Base-by-base conservation (phyloP, 2,797 vertebrate species). In the Cyprinella venusta region DNA sequence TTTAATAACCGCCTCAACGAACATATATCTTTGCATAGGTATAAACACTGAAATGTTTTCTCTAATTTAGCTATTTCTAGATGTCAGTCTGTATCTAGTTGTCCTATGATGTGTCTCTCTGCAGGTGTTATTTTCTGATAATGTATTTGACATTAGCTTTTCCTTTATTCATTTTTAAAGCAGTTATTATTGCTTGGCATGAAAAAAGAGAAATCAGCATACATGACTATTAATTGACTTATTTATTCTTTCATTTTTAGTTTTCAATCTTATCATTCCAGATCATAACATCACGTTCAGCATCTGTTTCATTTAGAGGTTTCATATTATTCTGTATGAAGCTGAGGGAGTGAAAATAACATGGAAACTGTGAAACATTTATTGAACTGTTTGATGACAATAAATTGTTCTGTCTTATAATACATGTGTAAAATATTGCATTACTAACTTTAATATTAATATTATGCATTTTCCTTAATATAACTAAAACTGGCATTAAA, bases 1-100 rank as follows among this genome's bases (percentile, higher is more conserved):
- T 92, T 90, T 89, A 84, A 64, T 91, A 88, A 90, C 90, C 88
- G 89, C 93, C 89, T 90, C 91, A 92, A 93, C 88, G 92, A 93
- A 93, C 92, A 91, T 87, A 92, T 91, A 94, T 94, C 93, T 93
- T 94, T 95, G 92, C 92, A 90, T 92, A 93, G 90, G 91, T 93
- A 91, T 91, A 91, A 94, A 92, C 92, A 89, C 91, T 91, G 75
- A 91, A 92, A 91, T 93, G 92, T 94, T 94, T 94, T 94, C 91
- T 93, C 93, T 95, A 76, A 94, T 94, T 94, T 95, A 93, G 88
- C 90, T 93, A 90, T 93, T 92, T 92, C 91, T 94, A 93, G 93
- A 92, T 93, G 89, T 91, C 90, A 90, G 91, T 92, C 90, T 93
- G 91, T 95, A 92, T 90, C 85, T 88, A 93, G 91, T 90, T 89